phyloP scores from a whole-genome alignment of 2,113 vertebrate genomes.

The Circaetus gallicus region DNA sequence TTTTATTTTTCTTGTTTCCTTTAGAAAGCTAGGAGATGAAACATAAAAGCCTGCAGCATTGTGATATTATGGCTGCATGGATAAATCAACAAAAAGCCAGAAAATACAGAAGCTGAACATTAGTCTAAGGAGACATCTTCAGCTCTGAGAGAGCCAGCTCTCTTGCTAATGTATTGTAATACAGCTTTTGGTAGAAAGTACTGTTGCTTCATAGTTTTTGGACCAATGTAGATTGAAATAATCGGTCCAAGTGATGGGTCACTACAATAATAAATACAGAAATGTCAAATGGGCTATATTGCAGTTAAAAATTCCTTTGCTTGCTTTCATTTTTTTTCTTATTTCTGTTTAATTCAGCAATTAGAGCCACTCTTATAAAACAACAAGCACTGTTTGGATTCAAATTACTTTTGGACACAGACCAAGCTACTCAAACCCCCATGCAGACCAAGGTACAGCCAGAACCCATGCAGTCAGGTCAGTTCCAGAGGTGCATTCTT shows the following conservation, averaged over 20 bases:
- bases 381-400: not conserved
- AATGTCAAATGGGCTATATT: not conserved
- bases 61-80: not conserved
- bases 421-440: not conserved
- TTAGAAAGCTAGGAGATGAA: constrained; percentile 46
- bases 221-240: not conserved
- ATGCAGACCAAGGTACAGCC: not conserved
- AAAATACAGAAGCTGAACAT: constrained; percentile 18
- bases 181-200: not conserved
- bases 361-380: not conserved
- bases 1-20: constrained; percentile 23
- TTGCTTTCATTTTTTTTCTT: not conserved
- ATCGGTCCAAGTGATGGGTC: not conserved
- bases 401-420: not conserved
- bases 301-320: not conserved
- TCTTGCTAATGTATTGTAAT: not conserved
- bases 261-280: not conserved
- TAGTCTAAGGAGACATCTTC: constrained; percentile 16
- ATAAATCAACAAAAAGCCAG: constrained; percentile 11
- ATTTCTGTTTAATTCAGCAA: not conserved
- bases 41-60: constrained; percentile 1
- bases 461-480: not conserved
- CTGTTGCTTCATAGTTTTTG: not conserved
- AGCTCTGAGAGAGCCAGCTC: not conserved
- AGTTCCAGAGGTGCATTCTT: constrained; percentile 6